These are phyloP conservation scores for Crotophaga sulcirostris DNA, from an alignment of 2,113 vertebrate species.

Conservation along the genomic window DNA sequence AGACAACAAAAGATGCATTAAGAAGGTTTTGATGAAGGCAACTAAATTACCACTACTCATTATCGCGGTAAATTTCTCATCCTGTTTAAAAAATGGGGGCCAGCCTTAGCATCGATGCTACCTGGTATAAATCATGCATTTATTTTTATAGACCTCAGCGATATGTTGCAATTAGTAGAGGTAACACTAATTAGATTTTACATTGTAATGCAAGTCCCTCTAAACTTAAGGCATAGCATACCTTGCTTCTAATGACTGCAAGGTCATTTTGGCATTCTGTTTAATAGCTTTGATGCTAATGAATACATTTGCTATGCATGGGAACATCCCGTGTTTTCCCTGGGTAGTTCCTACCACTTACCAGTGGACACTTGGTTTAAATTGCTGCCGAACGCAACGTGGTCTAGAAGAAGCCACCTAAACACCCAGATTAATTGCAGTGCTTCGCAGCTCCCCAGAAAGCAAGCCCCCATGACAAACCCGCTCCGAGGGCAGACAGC, in stretches of 20 bases:
- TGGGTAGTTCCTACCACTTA: conserved; percentile 69
- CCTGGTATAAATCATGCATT: conserved; percentile 26
- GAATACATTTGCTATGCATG: conserved; percentile 71
- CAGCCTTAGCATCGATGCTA: background rate
- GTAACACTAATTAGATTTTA: conserved; percentile 77
- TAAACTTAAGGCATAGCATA: conserved; percentile 75
- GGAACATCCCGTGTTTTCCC: conserved; percentile 59
- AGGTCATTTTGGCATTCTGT: conserved; percentile 66
- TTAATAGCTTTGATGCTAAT: conserved; percentile 71
- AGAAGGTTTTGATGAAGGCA: background rate
- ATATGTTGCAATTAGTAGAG: conserved; percentile 73
- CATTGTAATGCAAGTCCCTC: conserved; percentile 73
- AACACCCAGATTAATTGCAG: conserved; percentile 32
- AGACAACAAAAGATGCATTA: background rate
- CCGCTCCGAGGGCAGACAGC: background rate
- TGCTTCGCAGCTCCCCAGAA: background rate
- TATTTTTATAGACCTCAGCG: conserved; percentile 67
- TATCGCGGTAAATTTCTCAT: background rate
- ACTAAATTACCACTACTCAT: background rate
- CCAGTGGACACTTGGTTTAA: conserved; percentile 69
- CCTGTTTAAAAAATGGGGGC: background rate
- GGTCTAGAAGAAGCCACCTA: conserved; percentile 44
- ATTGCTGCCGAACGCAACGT: conserved; percentile 55
- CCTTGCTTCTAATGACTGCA: conserved; percentile 71
- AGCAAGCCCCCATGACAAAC: background rate